phyloP scores from a whole-genome alignment of 1,140 invertebrate genomes.

The Andricus grossulariae region DNA sequence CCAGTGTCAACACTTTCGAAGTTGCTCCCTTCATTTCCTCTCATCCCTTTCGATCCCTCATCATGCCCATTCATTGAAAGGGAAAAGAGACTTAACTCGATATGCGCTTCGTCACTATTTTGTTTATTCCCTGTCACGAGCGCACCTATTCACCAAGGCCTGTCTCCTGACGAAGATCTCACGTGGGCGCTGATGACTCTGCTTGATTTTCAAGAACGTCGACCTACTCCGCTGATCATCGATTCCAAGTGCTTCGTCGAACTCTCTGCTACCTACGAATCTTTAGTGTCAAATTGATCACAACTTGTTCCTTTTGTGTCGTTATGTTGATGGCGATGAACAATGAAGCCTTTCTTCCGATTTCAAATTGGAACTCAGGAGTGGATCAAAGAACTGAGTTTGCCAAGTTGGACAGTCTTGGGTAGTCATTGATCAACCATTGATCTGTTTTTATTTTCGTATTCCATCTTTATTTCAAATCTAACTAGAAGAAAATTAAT shows the following conservation, averaged over 20 bases:
- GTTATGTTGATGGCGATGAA: background rate
- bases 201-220: constrained; percentile 51
- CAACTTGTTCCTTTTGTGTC: background rate
- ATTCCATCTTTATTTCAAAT: no score
- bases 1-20: constrained; percentile 54
- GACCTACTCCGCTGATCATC: constrained; percentile 54
- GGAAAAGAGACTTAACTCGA: constrained; percentile 48
- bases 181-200: constrained; percentile 63
- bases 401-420: constrained; percentile 36
- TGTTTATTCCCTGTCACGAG: constrained; percentile 66
- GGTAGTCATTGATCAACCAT: background rate
- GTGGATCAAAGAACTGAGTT: constrained; percentile 25
- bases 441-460: no score
- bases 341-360: background rate
- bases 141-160: constrained; percentile 54
- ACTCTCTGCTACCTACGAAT: constrained; percentile 32
- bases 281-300: constrained; percentile 17
- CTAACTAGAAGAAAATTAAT: background rate
- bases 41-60: constrained; percentile 43
- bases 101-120: constrained; percentile 70
- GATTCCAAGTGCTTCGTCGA: constrained; percentile 53
- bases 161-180: constrained; percentile 53
- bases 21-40: constrained; percentile 35
- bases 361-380: constrained; percentile 28
- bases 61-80: constrained; percentile 47